Percentiles rank a stretch among this genome's conserved stretches.
Conservation (phyloP, 2,113 vertebrate species). For the Calonectris borealis region DNA sequence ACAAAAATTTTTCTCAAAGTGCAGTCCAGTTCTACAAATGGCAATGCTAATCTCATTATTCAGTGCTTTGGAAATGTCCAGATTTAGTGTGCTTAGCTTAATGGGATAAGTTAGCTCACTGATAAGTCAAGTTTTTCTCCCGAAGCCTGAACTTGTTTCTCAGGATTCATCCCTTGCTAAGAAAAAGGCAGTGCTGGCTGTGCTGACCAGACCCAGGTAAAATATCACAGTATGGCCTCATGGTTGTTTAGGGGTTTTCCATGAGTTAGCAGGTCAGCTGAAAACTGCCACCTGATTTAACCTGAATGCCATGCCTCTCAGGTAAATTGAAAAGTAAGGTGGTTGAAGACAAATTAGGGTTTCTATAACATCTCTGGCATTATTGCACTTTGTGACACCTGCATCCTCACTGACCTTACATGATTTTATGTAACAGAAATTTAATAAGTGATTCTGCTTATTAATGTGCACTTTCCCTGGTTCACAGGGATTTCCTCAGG, state of each 20-base stretch:
- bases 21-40: background rate
- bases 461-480: background rate
- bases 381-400: background rate
- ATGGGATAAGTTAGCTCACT: background rate
- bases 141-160: background rate
- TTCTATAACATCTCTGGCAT: background rate
- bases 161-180: background rate
- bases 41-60: background rate
- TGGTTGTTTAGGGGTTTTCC: background rate
- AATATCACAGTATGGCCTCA: background rate
- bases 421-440: background rate
- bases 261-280: background rate
- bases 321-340: background rate
- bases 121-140: background rate
- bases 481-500: background rate
- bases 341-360: background rate
- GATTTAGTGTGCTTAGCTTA: background rate
- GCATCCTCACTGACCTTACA: background rate
- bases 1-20: background rate
- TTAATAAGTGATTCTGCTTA: background rate
- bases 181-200: background rate
- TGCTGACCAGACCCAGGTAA: background rate
- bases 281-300: background rate
- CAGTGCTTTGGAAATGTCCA: background rate
- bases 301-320: background rate